Percentiles rank a stretch among this genome's conserved stretches.
Evolutionary conservation across 2,888 invertebrate genomes (phyloP).

Genomic region (Furcula furcula): DNA sequence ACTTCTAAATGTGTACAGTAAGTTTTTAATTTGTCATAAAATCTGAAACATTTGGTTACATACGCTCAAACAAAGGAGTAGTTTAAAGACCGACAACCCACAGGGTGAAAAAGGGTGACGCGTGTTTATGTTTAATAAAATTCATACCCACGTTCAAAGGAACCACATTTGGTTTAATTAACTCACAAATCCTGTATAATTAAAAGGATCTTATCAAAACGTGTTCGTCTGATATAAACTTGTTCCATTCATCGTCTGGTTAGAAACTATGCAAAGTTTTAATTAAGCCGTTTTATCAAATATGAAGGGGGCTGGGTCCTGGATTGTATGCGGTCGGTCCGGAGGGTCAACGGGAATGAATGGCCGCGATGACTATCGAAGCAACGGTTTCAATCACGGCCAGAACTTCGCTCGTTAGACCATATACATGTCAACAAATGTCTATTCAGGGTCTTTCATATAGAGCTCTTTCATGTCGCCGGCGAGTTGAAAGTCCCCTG

Average conservation of each 20-base stretch:
- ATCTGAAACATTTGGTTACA: too few relatives aligned
- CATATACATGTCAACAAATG: constrained; percentile 50
- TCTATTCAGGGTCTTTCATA: constrained; percentile 59
- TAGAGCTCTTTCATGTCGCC: constrained; percentile 47
- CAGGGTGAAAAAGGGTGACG: constrained; percentile 8
- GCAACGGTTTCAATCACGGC: constrained; percentile 65
- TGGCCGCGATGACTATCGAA: constrained; percentile 69
- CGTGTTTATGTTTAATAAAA: constrained; percentile 6
- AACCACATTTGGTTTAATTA: constrained; percentile 25
- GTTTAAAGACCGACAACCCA: background rate
- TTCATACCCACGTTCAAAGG: constrained; percentile 9
- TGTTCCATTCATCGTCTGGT: constrained; percentile 34
- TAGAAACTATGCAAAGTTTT: constrained; percentile 61
- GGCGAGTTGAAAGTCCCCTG: constrained; percentile 42
- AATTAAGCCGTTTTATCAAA: constrained; percentile 68
- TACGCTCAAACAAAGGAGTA: too few relatives aligned
- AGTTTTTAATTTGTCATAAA: too few relatives aligned
- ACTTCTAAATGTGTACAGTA: too few relatives aligned
- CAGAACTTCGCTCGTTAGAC: constrained; percentile 65
- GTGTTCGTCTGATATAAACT: constrained; percentile 27
- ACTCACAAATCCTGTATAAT: constrained; percentile 27
- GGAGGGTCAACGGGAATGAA: constrained; percentile 57
- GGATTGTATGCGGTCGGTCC: constrained; percentile 32
- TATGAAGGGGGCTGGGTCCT: constrained; percentile 38
- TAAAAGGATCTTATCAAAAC: constrained; percentile 38